Evolutionary conservation across 1,140 invertebrate species (phyloP).

Genomic region (Drosophila malerkotliana): DNA sequence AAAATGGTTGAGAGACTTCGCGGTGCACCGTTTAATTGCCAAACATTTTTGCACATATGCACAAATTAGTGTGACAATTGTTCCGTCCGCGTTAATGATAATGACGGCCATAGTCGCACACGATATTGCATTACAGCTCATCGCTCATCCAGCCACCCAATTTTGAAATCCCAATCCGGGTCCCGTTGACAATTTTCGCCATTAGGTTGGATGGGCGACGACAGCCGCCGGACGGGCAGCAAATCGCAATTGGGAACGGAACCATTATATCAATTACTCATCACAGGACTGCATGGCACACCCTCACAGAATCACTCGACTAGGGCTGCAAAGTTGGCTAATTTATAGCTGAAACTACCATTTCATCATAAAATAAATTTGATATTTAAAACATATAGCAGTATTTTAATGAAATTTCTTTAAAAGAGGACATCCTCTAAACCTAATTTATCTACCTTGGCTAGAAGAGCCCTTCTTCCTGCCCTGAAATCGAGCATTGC

Average conservation of each 20-base stretch:
- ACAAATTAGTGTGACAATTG: constrained; percentile 71
- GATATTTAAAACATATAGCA: no score
- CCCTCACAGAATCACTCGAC: background rate
- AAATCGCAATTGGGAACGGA: constrained; percentile 13
- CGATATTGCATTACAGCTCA: constrained; percentile 56
- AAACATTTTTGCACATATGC: constrained; percentile 74
- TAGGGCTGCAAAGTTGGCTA: background rate
- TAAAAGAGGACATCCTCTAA: no score
- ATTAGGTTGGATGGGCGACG: constrained; percentile 66
- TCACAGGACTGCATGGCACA: constrained; percentile 24
- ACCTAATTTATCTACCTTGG: background rate
- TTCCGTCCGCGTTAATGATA: constrained; percentile 60
- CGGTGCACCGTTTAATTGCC: constrained; percentile 63
- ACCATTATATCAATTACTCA: constrained; percentile 81
- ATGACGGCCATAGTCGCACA: constrained; percentile 53
- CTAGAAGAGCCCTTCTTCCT: background rate
- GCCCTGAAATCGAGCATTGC: constrained; percentile 71
- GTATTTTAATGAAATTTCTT: no score
- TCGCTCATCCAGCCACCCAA: constrained; percentile 3
- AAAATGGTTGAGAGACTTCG: constrained; percentile 50
- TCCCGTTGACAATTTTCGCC: constrained; percentile 72
- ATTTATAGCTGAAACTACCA: background rate
- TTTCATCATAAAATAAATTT: no score
- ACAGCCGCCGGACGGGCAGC: constrained; percentile 19
- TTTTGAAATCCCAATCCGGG: constrained; percentile 28